These are phyloP conservation scores for Chanos chanos DNA, from an alignment of 2,797 vertebrate species.

Conservation along the genomic window DNA sequence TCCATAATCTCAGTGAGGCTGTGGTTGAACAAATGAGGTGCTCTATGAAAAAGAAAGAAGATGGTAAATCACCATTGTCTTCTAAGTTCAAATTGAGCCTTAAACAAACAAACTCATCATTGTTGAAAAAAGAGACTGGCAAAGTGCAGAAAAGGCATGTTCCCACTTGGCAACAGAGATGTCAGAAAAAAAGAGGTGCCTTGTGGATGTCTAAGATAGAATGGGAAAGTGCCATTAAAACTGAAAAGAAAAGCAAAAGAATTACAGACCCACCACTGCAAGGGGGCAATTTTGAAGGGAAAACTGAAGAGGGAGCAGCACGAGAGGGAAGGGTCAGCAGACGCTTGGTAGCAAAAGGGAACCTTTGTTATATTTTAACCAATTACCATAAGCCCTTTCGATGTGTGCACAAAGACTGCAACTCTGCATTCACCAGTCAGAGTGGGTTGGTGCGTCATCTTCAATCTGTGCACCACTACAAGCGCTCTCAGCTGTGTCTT, in stretches of 20 bases:
- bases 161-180: slow-evolving; percentile 35
- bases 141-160: slow-evolving; percentile 45
- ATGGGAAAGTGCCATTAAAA: slow-evolving; percentile 47
- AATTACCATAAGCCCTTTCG: slow-evolving; percentile 95
- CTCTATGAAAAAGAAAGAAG: slow-evolving; percentile 58
- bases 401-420: slow-evolving; percentile 92
- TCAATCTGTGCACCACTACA: slow-evolving; percentile 87
- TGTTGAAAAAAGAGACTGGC: slow-evolving; percentile 3
- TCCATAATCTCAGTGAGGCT: slow-evolving; percentile 77
- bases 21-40: slow-evolving; percentile 71
- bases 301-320: slow-evolving; percentile 46
- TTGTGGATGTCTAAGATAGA: slow-evolving; percentile 4
- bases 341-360: slow-evolving; percentile 85
- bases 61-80: slow-evolving; percentile 51
- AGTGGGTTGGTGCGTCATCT: slow-evolving; percentile 91
- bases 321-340: slow-evolving; percentile 82
- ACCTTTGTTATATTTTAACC: slow-evolving; percentile 87
- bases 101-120: slow-evolving; percentile 5
- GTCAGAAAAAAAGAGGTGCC: slow-evolving; percentile 35
- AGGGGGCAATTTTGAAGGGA: slow-evolving; percentile 53
- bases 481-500: slow-evolving; percentile 88
- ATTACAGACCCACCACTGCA: slow-evolving; percentile 55
- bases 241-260: slow-evolving; percentile 52
- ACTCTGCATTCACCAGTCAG: slow-evolving; percentile 87
- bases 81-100: slow-evolving; percentile 18